Percentiles rank a stretch among this genome's conserved stretches.
Conservation (phyloP, 1,140 invertebrate species). For the Drosophila persimilis region DNA sequence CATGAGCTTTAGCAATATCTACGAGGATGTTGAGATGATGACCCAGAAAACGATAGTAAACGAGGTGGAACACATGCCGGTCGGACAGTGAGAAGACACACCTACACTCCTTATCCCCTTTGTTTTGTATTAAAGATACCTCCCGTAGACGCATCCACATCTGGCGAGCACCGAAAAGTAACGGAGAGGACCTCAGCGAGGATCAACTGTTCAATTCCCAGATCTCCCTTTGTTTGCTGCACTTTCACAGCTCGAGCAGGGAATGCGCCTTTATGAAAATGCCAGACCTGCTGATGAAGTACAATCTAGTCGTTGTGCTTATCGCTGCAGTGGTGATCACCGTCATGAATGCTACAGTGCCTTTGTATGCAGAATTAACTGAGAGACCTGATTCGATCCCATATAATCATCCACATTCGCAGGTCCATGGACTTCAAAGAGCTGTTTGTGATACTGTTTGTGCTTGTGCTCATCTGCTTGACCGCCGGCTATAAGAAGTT, state of each 20-base stretch:
- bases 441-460: neutral
- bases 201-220: constrained; percentile 48
- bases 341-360: neutral
- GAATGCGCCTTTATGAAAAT: constrained; percentile 53
- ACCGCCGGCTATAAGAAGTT: constrained; percentile 30
- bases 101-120: constrained; percentile 3
- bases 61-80: constrained; percentile 69
- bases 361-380: constrained; percentile 15
- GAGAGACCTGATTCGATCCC: neutral
- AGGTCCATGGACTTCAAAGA: neutral
- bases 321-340: constrained; percentile 5
- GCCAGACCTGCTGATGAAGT: constrained; percentile 68
- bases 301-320: constrained; percentile 33
- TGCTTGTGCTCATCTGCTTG: constrained; percentile 3
- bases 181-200: constrained; percentile 25
- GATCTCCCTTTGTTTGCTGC: constrained; percentile 35
- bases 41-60: constrained; percentile 51
- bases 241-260: constrained; percentile 49
- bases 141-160: neutral
- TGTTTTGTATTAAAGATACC: constrained; percentile 29
- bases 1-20: constrained; percentile 2
- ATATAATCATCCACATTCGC: neutral
- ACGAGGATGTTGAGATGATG: constrained; percentile 16
- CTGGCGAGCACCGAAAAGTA: constrained; percentile 18
- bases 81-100: constrained; percentile 25